phyloP scores from a whole-genome alignment of 2,888 invertebrate species.

The Cataglyphis altisquamis region DNA sequence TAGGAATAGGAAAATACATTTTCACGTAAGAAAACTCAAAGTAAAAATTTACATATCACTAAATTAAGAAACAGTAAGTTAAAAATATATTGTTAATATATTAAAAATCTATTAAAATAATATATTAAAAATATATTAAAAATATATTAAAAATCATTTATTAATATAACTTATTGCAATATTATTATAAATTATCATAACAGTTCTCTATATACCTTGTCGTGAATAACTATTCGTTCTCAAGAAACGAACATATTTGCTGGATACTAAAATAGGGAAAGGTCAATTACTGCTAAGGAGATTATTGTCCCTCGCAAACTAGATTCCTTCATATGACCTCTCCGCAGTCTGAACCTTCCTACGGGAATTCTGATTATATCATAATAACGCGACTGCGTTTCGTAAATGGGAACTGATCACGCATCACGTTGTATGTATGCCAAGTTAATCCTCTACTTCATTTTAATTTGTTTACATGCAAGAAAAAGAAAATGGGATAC shows the following conservation, averaged over 20 bases:
- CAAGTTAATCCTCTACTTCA: conserved; percentile 1
- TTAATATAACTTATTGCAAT: too few species aligned
- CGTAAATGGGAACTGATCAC: background rate
- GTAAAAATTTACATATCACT: background rate
- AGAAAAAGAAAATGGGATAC: conserved; percentile 17
- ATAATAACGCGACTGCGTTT: conserved; percentile 24
- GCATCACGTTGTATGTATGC: background rate
- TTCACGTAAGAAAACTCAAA: background rate
- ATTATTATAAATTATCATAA: background rate
- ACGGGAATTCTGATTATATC: conserved; percentile 2
- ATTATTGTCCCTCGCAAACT: conserved; percentile 22
- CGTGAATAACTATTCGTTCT: background rate
- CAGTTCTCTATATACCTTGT: background rate
- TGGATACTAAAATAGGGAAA: background rate
- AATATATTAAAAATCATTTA: too few species aligned
- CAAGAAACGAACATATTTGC: background rate
- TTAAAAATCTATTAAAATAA: too few species aligned
- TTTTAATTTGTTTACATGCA: background rate
- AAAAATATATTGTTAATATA: background rate
- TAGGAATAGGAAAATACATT: background rate
- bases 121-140: too few species aligned
- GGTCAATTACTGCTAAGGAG: background rate
- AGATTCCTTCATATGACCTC: conserved; percentile 1
- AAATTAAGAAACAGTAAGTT: background rate
- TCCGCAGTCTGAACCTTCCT: conserved; percentile 27